Evolutionary conservation across 2,797 vertebrate genomes (phyloP).

Genomic region (Xenentodon cancila): DNA sequence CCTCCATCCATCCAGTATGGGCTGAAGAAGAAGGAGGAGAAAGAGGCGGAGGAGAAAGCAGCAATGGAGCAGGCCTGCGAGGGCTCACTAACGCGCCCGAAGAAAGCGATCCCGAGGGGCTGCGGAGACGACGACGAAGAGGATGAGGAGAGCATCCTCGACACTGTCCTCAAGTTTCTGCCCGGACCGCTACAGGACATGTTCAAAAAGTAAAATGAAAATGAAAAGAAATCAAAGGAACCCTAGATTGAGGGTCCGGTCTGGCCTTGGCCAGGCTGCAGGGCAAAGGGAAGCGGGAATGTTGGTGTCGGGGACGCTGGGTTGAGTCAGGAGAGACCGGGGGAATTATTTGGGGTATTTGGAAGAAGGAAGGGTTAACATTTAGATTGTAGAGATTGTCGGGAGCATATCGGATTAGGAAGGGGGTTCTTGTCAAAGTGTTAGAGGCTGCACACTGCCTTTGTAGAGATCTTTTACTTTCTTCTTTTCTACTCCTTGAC

Average conservation of each 20-base stretch:
- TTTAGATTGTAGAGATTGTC: conserved; percentile 29
- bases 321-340: conserved; percentile 9
- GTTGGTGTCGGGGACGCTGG: conserved; percentile 26
- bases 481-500: conserved; percentile 72
- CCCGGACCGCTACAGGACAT: conserved; percentile 98
- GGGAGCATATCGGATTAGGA: not conserved
- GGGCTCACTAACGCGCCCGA: conserved; percentile 95
- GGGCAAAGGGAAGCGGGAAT: conserved; percentile 40
- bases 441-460: conserved; percentile 84
- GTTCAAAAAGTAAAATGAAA: conserved; percentile 94
- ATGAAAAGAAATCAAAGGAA: conserved; percentile 20
- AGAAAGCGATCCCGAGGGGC: conserved; percentile 96
- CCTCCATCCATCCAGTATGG: conserved; percentile 85
- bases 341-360: conserved; percentile 9
- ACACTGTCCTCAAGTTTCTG: conserved; percentile 98
- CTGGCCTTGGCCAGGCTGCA: conserved; percentile 40
- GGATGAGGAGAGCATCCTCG: conserved; percentile 98
- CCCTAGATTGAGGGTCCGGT: conserved; percentile 55
- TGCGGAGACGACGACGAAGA: conserved; percentile 96
- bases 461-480: conserved; percentile 56
- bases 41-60: conserved; percentile 97
- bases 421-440: conserved; percentile 64
- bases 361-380: conserved; percentile 3
- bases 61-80: conserved; percentile 98
- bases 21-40: conserved; percentile 99